Evolutionary conservation across 37 sponge, comb jelly and placozoan species (phyloP), one percentile per base, ranked within the genome.

Genomic region (Crambe crambe): DNA sequence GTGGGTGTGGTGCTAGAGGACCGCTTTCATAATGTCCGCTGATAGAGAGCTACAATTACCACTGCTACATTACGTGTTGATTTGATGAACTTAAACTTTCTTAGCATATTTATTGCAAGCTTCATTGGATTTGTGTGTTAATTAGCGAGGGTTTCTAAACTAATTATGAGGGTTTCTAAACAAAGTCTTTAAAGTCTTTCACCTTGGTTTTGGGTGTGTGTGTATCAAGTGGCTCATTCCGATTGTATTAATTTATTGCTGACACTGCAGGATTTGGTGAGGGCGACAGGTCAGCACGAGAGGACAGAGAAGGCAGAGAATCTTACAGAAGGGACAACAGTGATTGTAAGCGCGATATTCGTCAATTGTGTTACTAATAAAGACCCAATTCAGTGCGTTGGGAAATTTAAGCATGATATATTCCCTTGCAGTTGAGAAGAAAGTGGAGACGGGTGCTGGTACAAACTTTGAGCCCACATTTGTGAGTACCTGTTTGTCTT

Each of bases 291-390:
- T 61, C 70, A 29, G 56, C 37, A 8, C 27, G 86, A 25, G 91
- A 90, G 12, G 91, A 91, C 35, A 82, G 85, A 72, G 83, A 83
- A 23, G 91, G 86, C 35, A 70, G 91, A 39, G 91, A 91, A 17
- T 61, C 74, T 1, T 91, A 91, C 71, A 82, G 91, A 61, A 74
- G 81, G 39, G 74, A 56, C 10, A 36, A 26, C 5, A 20, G 57
- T 2, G 76, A 76, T 20, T 77, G 29, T 41, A 34, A 74, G 70
- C 20, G 3, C 27, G 4, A 41, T 61, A 3, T 25, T 47, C 12
- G 6, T 6, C 10, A 15, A 47, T 12, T 15, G 51, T 47, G 51
- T 47, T 47, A 12, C 10, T 47, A 12, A 47, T 47, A 47, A 47
- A 47, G 6, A 47, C 51, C 51, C 51, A 47, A 6, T 15, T 12